phyloP scores from a whole-genome alignment of 1,140 invertebrate genomes.

The Geopemphigus sp. region DNA sequence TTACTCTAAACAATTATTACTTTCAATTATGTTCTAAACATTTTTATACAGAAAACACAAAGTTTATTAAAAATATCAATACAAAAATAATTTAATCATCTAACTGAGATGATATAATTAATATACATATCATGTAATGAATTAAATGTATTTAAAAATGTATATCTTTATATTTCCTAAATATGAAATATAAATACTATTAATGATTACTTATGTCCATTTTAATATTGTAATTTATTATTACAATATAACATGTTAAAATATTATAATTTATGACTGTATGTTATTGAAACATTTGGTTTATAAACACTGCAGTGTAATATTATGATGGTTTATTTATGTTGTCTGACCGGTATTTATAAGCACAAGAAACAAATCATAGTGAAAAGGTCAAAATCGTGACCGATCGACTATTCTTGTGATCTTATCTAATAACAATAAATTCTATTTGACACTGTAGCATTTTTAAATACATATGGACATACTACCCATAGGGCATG shows the following conservation, averaged over 20 bases:
- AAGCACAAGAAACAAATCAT: slow-evolving; percentile 6
- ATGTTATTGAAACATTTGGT: not conserved
- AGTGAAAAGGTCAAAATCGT: slow-evolving; percentile 14
- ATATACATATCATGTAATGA: too few relatives aligned
- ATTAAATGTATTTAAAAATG: too few relatives aligned
- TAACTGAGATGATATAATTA: too few relatives aligned
- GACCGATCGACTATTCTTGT: not conserved
- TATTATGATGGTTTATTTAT: not conserved
- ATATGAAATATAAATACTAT: too few relatives aligned
- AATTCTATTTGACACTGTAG: not conserved
- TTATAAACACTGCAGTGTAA: not conserved
- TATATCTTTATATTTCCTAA: too few relatives aligned
- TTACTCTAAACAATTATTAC: too few relatives aligned
- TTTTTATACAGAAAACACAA: too few relatives aligned
- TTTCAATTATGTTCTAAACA: too few relatives aligned
- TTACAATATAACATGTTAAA: not conserved
- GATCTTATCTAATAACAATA: slow-evolving; percentile 5
- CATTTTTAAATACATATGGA: not conserved
- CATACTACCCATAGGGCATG: not conserved
- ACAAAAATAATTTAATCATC: too few relatives aligned
- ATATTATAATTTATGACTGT: not conserved
- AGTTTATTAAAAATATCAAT: too few relatives aligned
- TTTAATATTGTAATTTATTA: not conserved
- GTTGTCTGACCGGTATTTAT: not conserved
- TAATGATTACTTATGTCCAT: not conserved